Percentiles rank a stretch among this genome's conserved stretches.
These are phyloP conservation scores for Nematolebias whitei DNA, from an alignment of 2,113 vertebrate species.

Conservation along the genomic window DNA sequence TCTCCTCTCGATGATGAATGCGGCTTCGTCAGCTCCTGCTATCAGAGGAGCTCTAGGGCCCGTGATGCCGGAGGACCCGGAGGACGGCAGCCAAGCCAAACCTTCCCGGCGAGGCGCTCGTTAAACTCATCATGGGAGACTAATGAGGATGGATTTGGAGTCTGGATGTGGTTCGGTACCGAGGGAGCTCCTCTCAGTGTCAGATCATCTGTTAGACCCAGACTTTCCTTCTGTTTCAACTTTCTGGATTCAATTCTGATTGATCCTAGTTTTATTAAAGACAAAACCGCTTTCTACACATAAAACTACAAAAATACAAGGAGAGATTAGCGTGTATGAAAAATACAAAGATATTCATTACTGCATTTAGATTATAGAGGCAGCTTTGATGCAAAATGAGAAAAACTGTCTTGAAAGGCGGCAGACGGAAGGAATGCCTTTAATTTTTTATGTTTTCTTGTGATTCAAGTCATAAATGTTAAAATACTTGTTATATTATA, in stretches of 20 bases:
- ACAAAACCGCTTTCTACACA: constrained; percentile 5
- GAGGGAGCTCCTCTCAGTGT: constrained; percentile 45
- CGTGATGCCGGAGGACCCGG: constrained; percentile 48
- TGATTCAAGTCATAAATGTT: too few species aligned
- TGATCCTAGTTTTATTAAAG: constrained; percentile 14
- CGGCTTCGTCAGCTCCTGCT: constrained; percentile 28
- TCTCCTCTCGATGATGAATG: constrained; percentile 50
- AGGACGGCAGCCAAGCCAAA: constrained; percentile 54
- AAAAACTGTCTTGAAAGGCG: too few species aligned
- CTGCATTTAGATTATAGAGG: neutral
- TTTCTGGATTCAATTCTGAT: constrained; percentile 17
- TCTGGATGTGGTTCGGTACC: constrained; percentile 35
- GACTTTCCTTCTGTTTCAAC: constrained; percentile 10
- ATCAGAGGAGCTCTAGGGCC: constrained; percentile 37
- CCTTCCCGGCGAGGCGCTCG: constrained; percentile 52
- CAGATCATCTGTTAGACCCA: constrained; percentile 50
- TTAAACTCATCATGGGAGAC: constrained; percentile 71
- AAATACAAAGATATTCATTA: neutral
- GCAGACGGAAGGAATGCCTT: too few species aligned
- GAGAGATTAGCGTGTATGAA: neutral
- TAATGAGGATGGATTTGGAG: constrained; percentile 71
- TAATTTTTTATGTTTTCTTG: too few species aligned
- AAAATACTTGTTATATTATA: too few species aligned
- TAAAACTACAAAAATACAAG: neutral
- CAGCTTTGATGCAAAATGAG: too few species aligned